Percentiles rank a stretch among this genome's conserved stretches.
phyloP scores from a whole-genome alignment of 2,113 vertebrate genomes.

The Clupea harengus region DNA sequence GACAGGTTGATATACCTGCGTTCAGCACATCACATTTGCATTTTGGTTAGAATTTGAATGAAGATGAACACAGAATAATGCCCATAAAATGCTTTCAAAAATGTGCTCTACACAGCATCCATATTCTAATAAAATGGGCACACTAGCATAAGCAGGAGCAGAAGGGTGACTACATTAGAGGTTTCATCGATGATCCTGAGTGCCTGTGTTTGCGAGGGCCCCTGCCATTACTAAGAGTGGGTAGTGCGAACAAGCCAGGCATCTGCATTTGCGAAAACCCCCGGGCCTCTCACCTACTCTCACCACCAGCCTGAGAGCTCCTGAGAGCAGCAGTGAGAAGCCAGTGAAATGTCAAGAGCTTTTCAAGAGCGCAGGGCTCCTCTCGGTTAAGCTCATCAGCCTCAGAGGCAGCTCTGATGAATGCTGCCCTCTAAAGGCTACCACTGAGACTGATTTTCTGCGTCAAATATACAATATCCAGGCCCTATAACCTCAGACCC shows the following conservation, averaged over 20 bases:
- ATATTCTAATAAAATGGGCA: neutral
- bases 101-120: neutral
- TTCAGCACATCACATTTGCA: neutral
- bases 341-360: neutral
- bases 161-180: neutral
- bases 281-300: neutral
- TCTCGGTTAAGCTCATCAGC: neutral
- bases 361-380: neutral
- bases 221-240: neutral
- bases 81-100: no score
- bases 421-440: neutral
- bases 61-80: neutral
- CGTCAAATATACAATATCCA: neutral
- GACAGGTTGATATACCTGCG: neutral
- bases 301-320: neutral
- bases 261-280: neutral
- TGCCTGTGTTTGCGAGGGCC: neutral
- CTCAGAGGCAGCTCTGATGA: neutral
- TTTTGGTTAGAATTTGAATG: neutral
- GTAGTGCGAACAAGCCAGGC: neutral
- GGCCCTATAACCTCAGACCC: neutral
- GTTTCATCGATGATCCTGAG: neutral
- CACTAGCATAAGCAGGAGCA: neutral
- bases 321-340: neutral
- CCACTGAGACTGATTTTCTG: neutral